These are phyloP conservation scores for Tethya wilhelma DNA, from an alignment of 37 sponge, comb jelly and placozoan species.

Conservation along the genomic window DNA sequence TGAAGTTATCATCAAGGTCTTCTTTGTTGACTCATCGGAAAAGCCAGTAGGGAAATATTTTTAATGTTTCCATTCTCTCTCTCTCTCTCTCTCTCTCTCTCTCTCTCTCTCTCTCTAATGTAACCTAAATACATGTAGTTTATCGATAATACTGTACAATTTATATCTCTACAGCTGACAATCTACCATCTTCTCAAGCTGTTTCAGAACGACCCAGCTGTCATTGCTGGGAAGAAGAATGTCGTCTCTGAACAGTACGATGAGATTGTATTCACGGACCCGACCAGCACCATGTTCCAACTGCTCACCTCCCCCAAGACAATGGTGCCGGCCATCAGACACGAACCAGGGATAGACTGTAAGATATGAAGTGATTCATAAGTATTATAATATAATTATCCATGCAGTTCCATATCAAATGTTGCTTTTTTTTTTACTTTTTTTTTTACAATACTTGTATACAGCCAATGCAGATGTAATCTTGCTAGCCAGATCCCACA, in stretches of 20 bases:
- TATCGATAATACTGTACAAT: not conserved
- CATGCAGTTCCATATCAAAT: too few relatives aligned
- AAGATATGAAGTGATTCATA: too few relatives aligned
- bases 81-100: not conserved
- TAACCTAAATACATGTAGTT: too few relatives aligned
- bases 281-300: slow-evolving; percentile 76
- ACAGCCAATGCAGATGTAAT: too few relatives aligned
- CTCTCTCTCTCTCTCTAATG: slow-evolving; percentile 4
- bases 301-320: slow-evolving; percentile 65
- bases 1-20: slow-evolving; percentile 90
- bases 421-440: too few relatives aligned
- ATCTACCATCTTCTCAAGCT: slow-evolving; percentile 94
- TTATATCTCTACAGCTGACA: slow-evolving; percentile 55
- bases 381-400: too few relatives aligned
- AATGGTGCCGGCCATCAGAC: slow-evolving; percentile 68
- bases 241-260: slow-evolving; percentile 92
- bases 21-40: slow-evolving; percentile 88
- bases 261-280: slow-evolving; percentile 94
- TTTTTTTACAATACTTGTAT: too few relatives aligned
- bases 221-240: slow-evolving; percentile 86
- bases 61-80: slow-evolving; percentile 1
- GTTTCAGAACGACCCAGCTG: slow-evolving; percentile 86
- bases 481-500: too few relatives aligned
- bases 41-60: slow-evolving; percentile 74
- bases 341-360: slow-evolving; percentile 81